phyloP scores from a whole-genome alignment of 35 echinoderm and acorn worm species.

The Stichopus chloronotus region DNA sequence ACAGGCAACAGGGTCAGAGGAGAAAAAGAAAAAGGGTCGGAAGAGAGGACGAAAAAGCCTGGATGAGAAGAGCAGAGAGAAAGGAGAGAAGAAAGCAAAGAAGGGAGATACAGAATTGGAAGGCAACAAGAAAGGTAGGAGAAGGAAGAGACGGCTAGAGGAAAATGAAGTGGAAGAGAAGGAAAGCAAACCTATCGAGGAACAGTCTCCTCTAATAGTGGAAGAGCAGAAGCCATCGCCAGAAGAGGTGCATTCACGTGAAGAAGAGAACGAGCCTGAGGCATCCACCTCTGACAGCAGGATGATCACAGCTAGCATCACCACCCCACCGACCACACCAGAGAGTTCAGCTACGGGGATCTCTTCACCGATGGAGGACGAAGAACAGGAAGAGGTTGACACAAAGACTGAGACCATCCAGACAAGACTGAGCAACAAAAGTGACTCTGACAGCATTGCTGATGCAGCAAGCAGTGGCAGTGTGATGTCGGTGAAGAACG shows the following conservation, averaged over 20 bases:
- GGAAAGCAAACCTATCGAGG: slow-evolving; percentile 27
- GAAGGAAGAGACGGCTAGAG: slow-evolving; percentile 33
- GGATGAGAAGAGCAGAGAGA: slow-evolving; percentile 53
- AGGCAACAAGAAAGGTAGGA: slow-evolving; percentile 53
- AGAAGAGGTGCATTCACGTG: slow-evolving; percentile 26
- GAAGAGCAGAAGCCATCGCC: background rate
- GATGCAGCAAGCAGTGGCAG: slow-evolving; percentile 72
- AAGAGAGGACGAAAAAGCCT: slow-evolving; percentile 61
- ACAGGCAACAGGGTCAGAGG: slow-evolving; percentile 1
- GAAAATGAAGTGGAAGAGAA: slow-evolving; percentile 56
- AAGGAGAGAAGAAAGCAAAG: slow-evolving; percentile 48
- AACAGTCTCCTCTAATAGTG: slow-evolving; percentile 15
- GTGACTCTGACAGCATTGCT: slow-evolving; percentile 86
- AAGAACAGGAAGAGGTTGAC: slow-evolving; percentile 33
- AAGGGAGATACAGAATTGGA: slow-evolving; percentile 51
- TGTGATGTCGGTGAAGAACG: background rate
- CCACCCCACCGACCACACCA: slow-evolving; percentile 93
- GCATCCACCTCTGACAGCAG: slow-evolving; percentile 10
- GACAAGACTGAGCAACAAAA: slow-evolving; percentile 63
- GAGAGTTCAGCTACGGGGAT: slow-evolving; percentile 66
- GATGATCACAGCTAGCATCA: slow-evolving; percentile 24
- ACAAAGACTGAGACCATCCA: slow-evolving; percentile 56
- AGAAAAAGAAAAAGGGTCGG: slow-evolving; percentile 50
- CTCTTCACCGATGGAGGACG: slow-evolving; percentile 73
- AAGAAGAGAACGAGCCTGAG: background rate